phyloP scores from a whole-genome alignment of 1,140 invertebrate genomes.

The Bombus superbus region DNA sequence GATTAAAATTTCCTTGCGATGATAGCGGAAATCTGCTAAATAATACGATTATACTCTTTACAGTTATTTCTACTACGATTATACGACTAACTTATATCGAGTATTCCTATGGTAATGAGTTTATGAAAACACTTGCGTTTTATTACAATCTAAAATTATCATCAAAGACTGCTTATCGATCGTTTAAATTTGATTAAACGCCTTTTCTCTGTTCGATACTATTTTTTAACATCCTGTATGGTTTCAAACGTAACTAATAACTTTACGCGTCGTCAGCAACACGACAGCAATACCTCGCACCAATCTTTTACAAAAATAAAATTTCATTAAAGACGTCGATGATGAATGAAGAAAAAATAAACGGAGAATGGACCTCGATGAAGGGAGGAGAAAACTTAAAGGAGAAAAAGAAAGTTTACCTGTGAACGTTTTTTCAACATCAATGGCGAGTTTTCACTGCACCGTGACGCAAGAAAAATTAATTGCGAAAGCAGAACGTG shows the following conservation, averaged over 20 bases:
- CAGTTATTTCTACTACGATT: too few species aligned
- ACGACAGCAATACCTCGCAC: too few species aligned
- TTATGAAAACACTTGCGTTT: too few species aligned
- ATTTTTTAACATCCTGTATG: background rate
- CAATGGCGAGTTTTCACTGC: background rate
- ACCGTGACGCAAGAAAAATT: slow-evolving; percentile 2
- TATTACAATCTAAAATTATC: too few species aligned
- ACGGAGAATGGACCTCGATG: background rate
- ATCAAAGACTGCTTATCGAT: too few species aligned
- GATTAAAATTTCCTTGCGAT: background rate
- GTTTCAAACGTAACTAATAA: background rate
- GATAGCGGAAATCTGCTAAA: background rate
- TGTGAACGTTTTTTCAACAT: background rate
- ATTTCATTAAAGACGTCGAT: background rate
- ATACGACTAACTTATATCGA: too few species aligned
- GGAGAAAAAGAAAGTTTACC: too few species aligned
- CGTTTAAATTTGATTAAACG: too few species aligned
- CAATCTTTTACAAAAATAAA: background rate
- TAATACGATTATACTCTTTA: too few species aligned
- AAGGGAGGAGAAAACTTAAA: background rate
- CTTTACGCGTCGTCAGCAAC: too few species aligned
- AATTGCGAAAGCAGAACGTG: background rate
- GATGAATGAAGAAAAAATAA: slow-evolving; percentile 29
- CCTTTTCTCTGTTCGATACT: background rate
- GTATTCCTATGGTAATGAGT: too few species aligned